Percentiles rank a stretch among this genome's conserved stretches.
These are phyloP conservation scores for Conchocele bisecta DNA, from an alignment of 2,888 invertebrate genomes.

Conservation along the genomic window DNA sequence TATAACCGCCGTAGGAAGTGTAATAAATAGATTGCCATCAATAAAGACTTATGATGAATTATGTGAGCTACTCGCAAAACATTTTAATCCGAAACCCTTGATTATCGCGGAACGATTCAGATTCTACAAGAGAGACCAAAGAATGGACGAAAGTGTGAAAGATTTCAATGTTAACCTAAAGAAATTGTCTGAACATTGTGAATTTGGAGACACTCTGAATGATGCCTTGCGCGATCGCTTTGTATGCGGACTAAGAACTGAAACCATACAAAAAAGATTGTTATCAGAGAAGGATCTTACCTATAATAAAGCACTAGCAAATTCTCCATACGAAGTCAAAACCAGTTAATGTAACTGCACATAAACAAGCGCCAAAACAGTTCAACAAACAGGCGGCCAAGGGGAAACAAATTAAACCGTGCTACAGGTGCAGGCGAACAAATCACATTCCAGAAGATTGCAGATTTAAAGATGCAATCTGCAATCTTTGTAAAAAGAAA, in stretches of 20 bases:
- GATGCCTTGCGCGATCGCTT: slow-evolving; percentile 48
- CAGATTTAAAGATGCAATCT: background rate
- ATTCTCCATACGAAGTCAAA: slow-evolving; percentile 8
- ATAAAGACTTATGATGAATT: slow-evolving; percentile 35
- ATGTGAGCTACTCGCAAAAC: slow-evolving; percentile 22
- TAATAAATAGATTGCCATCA: no score
- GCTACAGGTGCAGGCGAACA: slow-evolving; percentile 10
- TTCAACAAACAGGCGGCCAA: background rate
- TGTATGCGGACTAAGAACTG: slow-evolving; percentile 46
- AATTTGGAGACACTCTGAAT: slow-evolving; percentile 28
- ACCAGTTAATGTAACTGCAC: background rate
- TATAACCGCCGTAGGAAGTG: no score
- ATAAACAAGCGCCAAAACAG: no score
- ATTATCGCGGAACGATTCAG: slow-evolving; percentile 50
- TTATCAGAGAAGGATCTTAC: slow-evolving; percentile 39
- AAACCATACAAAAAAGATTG: slow-evolving; percentile 35
- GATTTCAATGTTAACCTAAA: slow-evolving; percentile 37
- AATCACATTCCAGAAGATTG: slow-evolving; percentile 18
- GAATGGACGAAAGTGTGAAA: slow-evolving; percentile 12
- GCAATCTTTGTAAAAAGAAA: slow-evolving; percentile 14
- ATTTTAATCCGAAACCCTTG: slow-evolving; percentile 46
- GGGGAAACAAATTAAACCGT: background rate
- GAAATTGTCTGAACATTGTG: slow-evolving; percentile 44
- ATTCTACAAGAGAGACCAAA: slow-evolving; percentile 52
- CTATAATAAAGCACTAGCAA: slow-evolving; percentile 32